Base-by-base conservation (phyloP, 2,113 vertebrate genomes). In the Cyrtonyx montezumae region DNA sequence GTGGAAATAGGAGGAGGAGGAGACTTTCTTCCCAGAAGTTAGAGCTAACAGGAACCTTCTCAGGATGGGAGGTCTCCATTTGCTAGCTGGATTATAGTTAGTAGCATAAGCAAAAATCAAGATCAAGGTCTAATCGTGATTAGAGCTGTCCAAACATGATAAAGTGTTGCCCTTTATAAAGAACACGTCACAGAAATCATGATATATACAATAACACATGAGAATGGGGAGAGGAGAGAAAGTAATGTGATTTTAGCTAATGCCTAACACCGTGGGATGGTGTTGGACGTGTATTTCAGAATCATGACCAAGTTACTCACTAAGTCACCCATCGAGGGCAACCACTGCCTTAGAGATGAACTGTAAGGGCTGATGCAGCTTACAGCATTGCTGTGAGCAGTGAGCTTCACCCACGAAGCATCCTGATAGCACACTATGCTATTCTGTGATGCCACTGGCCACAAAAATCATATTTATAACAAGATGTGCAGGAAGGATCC, bases 61-160 rank as follows among this genome's bases (percentile, higher is more conserved):
- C 37, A 65, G 36, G 22, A 58, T 18, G 40, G 68, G 51, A 21
- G 56, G 46, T 36, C 46, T 65, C 61, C 4, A 3, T 13, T 42
- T 86, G 68, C 58, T 55, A 59, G 77, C 48, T 87, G 58, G 48
- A 81, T 80, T 84, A 69, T 49, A 92, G 91, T 91, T 94, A 96
- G 91, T 95, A 81, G 0, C 0, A 81, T 61, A 82, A 88, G 83
- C 56, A 68, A 88, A 88, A 90, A 86, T 40, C 79, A 75, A 40
- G 73, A 79, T 65, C 58, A 34, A 87, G 55, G 83, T 84, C 88
- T 81, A 62, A 93, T 87, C 28, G 18, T 1, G 3, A 88, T 93
- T 95, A 93, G 84, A 73, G 78, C 75, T 89, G 55, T 63, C 28
- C 70, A 88, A 79, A 90, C 63, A 91, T 0, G 0, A 2, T 48